phyloP scores from a whole-genome alignment of 2,888 invertebrate genomes.

The Cerastis leucographa region DNA sequence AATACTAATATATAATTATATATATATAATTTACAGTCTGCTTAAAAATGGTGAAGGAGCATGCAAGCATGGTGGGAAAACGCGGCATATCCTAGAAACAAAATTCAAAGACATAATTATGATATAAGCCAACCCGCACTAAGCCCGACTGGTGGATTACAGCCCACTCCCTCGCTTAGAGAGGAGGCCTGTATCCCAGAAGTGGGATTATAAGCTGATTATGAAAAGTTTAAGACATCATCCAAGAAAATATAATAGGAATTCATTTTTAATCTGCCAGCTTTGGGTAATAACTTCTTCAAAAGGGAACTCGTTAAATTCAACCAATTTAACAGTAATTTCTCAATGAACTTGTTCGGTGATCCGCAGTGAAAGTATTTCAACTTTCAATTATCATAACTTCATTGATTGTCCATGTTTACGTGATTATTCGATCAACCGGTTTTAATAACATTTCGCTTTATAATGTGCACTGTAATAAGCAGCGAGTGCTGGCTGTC shows the following conservation, averaged over 20 bases:
- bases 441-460: constrained; percentile 19
- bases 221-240: not conserved
- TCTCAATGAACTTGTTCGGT: constrained; percentile 39
- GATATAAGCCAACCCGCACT: not conserved
- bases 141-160: not conserved
- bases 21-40: not conserved
- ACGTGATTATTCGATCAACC: constrained; percentile 10
- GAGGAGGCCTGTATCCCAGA: not conserved
- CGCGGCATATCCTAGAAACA: not conserved
- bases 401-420: constrained; percentile 24
- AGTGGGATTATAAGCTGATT: not conserved
- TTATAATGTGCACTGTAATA: not conserved
- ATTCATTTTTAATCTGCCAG: not conserved
- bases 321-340: constrained; percentile 26
- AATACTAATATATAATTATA: too few species aligned
- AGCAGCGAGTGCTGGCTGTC: not conserved
- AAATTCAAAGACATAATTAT: not conserved
- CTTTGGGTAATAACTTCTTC: not conserved
- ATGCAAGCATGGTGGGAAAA: not conserved
- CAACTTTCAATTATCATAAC: constrained; percentile 51
- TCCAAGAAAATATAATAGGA: not conserved
- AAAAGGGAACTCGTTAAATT: constrained; percentile 7
- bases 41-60: not conserved
- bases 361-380: constrained; percentile 50
- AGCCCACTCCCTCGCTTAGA: not conserved